Evolutionary conservation across 2,888 invertebrate species (phyloP), one percentile per base, ranked within the genome.

Genomic region (Caenorhabditis japonica): DNA sequence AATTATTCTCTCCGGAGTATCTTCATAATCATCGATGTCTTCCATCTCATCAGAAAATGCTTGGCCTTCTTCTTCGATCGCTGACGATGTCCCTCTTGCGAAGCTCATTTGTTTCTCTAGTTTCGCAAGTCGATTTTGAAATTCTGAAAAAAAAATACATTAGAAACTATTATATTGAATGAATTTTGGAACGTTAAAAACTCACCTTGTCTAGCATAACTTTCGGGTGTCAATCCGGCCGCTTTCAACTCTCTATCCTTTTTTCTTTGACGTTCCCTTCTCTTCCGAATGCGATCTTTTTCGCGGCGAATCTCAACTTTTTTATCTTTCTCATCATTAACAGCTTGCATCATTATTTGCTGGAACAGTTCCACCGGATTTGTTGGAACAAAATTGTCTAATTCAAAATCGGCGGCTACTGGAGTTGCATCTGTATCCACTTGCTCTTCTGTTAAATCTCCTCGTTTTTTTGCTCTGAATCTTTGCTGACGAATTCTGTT

Each of bases 231-330:
- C 0, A 44, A 34, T 7, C 52, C 61, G 2, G 21, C 55, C 8
- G 19, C n/a, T n/a, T 30, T 46, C 55, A 55, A 7, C 15, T 49
- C 49, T 7, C 10, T 55, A 21, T 64, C 55, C 38, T 19, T 47
- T 13, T 64, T 69, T 27, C 68, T 27, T 34, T 60, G 58, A 1
- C 69, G 27, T 25, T 69, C 69, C 7, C 60, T 19, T 10, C 60
- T 38, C 19, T 69, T 69, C 19, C 69, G 39, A 25, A 69, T 55
- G 3, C 69, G 53, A 55, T 69, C 69, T 19, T 69, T 60, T 23
- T 55, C 69, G 1, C 69, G 27, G 17, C 60, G 47, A 19, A 68
- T 44, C 7, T 58, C 58, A 17, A 51, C 52, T 13, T 49, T 53
- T 8, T 55, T n/a, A 27, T 33, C 53, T 15, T 59, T 64, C 17